Conservation (phyloP, 92 coral and sea anemone species). For the Palythoa grandis region DNA sequence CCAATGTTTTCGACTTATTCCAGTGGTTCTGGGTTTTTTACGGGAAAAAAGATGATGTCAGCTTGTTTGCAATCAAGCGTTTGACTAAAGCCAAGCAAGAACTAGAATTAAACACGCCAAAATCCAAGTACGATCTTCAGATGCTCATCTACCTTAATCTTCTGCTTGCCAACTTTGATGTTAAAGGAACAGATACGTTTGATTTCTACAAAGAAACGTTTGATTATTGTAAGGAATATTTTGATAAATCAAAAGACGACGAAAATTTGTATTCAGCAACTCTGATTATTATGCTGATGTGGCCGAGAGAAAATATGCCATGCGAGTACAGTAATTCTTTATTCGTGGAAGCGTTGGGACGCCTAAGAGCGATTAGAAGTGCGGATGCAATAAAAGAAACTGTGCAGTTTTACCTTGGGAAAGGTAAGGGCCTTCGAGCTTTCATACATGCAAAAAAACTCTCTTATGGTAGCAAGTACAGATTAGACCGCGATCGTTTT, state of each 20-base stretch:
- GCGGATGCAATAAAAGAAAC: background rate
- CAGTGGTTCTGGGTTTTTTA: slow-evolving; percentile 40
- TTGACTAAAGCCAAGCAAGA: slow-evolving; percentile 14
- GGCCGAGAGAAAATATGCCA: slow-evolving; percentile 44
- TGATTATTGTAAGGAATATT: slow-evolving; percentile 39
- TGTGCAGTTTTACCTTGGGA: slow-evolving; percentile 38
- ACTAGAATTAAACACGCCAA: slow-evolving; percentile 9
- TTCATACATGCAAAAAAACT: slow-evolving; percentile 43
- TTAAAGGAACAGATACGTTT: slow-evolving; percentile 1
- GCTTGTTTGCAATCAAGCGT: slow-evolving; percentile 1
- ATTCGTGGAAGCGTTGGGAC: slow-evolving; percentile 19
- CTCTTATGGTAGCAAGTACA: slow-evolving; percentile 26
- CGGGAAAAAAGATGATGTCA: slow-evolving; percentile 19
- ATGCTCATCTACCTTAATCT: slow-evolving; percentile 38
- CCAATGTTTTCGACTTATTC: slow-evolving; percentile 24
- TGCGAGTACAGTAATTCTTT: slow-evolving; percentile 13
- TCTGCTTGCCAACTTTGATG: slow-evolving; percentile 30
- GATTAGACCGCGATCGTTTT: slow-evolving; percentile 26
- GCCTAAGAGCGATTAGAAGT: background rate
- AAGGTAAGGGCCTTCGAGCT: slow-evolving; percentile 36
- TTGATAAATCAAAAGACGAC: background rate
- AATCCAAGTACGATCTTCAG: slow-evolving; percentile 17
- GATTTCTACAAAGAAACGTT: slow-evolving; percentile 24
- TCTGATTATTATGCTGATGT: slow-evolving; percentile 31
- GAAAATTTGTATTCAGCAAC: slow-evolving; percentile 17